Evolutionary conservation across 1,140 invertebrate genomes (phyloP).

Genomic region (Neoseiulus cucumeris): DNA sequence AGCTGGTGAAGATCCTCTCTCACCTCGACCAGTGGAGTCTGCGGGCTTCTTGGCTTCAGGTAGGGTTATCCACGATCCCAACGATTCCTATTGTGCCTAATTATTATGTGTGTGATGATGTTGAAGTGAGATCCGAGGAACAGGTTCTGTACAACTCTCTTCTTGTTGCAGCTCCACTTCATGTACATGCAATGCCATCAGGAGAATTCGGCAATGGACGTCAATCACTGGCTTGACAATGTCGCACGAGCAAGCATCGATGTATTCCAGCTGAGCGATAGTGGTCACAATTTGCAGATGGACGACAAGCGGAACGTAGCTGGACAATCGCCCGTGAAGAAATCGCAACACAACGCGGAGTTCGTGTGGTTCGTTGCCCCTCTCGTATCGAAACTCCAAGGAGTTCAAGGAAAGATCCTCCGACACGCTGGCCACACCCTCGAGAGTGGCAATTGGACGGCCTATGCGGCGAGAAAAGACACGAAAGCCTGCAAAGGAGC

Average conservation of each 20-base stretch:
- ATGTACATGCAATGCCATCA: slow-evolving; percentile 74
- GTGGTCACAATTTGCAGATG: slow-evolving; percentile 5
- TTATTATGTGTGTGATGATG: too few relatives aligned
- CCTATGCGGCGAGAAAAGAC: slow-evolving; percentile 28
- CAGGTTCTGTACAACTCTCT: too few relatives aligned
- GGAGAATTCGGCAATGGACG: slow-evolving; percentile 35
- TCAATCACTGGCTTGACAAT: slow-evolving; percentile 72
- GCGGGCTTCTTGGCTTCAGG: slow-evolving; percentile 70
- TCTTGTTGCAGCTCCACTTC: slow-evolving; percentile 47
- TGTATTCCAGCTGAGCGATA: slow-evolving; percentile 46
- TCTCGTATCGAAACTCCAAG: slow-evolving; percentile 69
- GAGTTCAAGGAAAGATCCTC: slow-evolving; percentile 74
- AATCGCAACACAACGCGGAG: slow-evolving; percentile 1
- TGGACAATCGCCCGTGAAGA: background rate
- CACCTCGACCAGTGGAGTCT: slow-evolving; percentile 91
- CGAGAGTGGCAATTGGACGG: slow-evolving; percentile 43
- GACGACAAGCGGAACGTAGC: slow-evolving; percentile 12
- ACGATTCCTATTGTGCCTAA: too few relatives aligned
- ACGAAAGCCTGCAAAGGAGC: slow-evolving; percentile 27
- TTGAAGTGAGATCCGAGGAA: too few relatives aligned
- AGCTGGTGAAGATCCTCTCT: slow-evolving; percentile 38
- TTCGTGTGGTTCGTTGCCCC: slow-evolving; percentile 78
- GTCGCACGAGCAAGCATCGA: slow-evolving; percentile 82
- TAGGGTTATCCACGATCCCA: background rate
- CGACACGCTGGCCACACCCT: slow-evolving; percentile 51